Conservation (phyloP, 2,797 vertebrate genomes). For the Fundulus diaphanus region DNA sequence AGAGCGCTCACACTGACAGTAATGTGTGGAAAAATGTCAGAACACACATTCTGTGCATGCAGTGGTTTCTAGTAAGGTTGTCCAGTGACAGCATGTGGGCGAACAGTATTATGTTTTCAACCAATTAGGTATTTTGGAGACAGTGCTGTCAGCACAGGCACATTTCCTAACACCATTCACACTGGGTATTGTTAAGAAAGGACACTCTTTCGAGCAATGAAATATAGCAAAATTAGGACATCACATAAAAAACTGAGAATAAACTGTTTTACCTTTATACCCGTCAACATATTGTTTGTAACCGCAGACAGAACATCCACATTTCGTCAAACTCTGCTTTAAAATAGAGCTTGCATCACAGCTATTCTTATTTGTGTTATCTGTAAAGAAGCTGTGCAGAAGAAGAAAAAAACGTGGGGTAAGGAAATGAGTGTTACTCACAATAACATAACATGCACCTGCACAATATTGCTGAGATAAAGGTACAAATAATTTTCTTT, state of each 20-base stretch:
- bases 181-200: constrained; percentile 17
- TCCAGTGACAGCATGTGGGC: constrained; percentile 24
- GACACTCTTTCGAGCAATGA: neutral
- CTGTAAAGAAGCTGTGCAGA: neutral
- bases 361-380: neutral
- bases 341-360: neutral
- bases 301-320: neutral
- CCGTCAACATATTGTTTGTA: constrained; percentile 4
- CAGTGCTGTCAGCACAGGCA: constrained; percentile 28
- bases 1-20: constrained; percentile 10
- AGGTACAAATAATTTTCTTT: too few species aligned
- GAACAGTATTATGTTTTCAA: constrained; percentile 29
- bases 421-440: neutral
- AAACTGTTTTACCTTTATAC: neutral
- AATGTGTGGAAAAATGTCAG: constrained; percentile 18
- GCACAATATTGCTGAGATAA: constrained; percentile 26
- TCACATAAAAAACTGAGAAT: constrained; percentile 6
- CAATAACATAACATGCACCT: constrained; percentile 18
- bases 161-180: constrained; percentile 8
- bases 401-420: neutral
- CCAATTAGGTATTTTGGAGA: constrained; percentile 31
- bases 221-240: neutral
- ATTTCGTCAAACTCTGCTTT: neutral
- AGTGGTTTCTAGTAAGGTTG: constrained; percentile 17
- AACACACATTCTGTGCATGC: constrained; percentile 15